These are phyloP conservation scores for Hyphantria cunea DNA, from an alignment of 1,140 invertebrate genomes.

Conservation along the genomic window DNA sequence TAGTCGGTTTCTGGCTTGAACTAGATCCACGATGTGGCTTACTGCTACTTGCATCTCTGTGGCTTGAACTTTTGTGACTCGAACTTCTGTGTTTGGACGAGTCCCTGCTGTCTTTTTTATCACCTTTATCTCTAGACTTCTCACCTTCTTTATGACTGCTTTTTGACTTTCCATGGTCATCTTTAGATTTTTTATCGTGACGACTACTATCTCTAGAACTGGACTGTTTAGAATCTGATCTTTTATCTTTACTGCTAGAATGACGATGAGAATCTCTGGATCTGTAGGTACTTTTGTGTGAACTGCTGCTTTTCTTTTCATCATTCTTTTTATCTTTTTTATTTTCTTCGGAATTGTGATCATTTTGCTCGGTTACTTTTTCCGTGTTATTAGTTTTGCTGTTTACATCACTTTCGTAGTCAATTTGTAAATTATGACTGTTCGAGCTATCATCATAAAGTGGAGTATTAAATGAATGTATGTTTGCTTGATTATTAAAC, in stretches of 20 bases:
- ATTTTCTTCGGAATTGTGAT: constrained; percentile 58
- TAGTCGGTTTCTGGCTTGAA: constrained; percentile 70
- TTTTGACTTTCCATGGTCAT: constrained; percentile 73
- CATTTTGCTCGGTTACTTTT: constrained; percentile 46
- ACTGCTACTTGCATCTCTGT: constrained; percentile 52
- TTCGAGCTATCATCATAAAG: constrained; percentile 73
- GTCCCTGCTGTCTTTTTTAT: constrained; percentile 76
- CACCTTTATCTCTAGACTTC: constrained; percentile 56
- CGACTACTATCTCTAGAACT: constrained; percentile 67
- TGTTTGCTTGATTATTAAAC: constrained; percentile 67
- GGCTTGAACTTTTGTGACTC: constrained; percentile 56
- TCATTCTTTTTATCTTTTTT: constrained; percentile 60
- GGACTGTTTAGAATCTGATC: constrained; percentile 71
- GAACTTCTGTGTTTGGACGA: constrained; percentile 69
- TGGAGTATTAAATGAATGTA: constrained; percentile 66
- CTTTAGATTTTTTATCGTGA: constrained; percentile 64
- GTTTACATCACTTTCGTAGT: constrained; percentile 73
- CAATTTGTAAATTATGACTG: constrained; percentile 70
- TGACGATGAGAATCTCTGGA: constrained; percentile 70
- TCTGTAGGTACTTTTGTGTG: constrained; percentile 68
- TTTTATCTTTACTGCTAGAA: constrained; percentile 74
- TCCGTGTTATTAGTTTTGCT: constrained; percentile 67
- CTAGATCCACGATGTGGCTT: constrained; percentile 71
- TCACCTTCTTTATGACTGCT: constrained; percentile 71
- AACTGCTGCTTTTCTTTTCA: constrained; percentile 53